phyloP scores from a whole-genome alignment of 2,113 vertebrate species.

The Leucopsar rothschildi region DNA sequence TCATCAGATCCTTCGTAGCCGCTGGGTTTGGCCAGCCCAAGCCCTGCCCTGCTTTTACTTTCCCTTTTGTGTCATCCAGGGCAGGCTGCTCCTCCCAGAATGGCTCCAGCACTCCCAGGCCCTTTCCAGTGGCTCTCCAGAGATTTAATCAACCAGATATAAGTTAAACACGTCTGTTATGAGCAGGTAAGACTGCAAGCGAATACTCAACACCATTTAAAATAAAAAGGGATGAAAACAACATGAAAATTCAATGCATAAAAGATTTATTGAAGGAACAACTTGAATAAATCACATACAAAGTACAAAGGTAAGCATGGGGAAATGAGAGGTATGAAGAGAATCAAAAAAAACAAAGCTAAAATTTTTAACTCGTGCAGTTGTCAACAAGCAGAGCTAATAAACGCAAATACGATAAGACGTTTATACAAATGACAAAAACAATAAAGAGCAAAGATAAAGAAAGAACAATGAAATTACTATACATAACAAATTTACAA shows the following conservation, averaged over 20 bases:
- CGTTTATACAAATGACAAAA: rapidly evolving
- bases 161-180: rapidly evolving
- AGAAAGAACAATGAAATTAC: rapidly evolving
- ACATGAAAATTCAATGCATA: background rate
- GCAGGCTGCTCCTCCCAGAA: background rate
- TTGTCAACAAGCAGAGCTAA: rapidly evolving
- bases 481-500: rapidly evolving
- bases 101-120: rapidly evolving
- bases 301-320: rapidly evolving
- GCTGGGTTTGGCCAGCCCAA: background rate
- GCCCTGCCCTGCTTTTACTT: background rate
- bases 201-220: rapidly evolving
- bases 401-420: rapidly evolving
- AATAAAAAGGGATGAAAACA: rapidly evolving
- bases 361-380: rapidly evolving
- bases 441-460: rapidly evolving
- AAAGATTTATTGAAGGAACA: background rate
- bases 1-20: background rate
- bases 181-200: rapidly evolving
- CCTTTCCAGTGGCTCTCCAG: background rate
- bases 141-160: background rate
- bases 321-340: rapidly evolving
- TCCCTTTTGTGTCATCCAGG: background rate
- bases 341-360: rapidly evolving
- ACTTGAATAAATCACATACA: rapidly evolving